These are phyloP conservation scores for Carcharodon carcharias DNA, from an alignment of 2,797 vertebrate species.

Conservation along the genomic window DNA sequence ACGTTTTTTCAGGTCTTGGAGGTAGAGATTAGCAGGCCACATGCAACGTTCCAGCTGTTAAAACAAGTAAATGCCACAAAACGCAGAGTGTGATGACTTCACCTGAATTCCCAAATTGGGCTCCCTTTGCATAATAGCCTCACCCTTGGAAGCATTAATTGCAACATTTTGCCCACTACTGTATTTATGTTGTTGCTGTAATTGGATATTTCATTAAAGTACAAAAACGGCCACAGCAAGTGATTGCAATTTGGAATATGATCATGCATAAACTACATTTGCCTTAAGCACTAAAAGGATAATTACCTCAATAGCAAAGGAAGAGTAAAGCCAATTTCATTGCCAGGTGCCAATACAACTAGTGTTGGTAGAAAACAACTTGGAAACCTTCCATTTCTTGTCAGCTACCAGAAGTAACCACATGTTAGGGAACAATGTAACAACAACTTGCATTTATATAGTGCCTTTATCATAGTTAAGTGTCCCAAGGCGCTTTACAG, in stretches of 20 bases:
- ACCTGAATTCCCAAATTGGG: background rate
- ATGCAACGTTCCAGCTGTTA: background rate
- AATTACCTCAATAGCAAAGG: too few relatives aligned
- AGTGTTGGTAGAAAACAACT: background rate
- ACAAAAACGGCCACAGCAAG: background rate
- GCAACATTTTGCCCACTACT: background rate
- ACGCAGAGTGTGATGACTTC: background rate
- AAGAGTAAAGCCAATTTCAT: background rate
- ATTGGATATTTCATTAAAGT: background rate
- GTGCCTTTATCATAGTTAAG: background rate
- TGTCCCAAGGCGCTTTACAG: background rate
- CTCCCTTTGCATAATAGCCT: background rate
- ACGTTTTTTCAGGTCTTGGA: background rate
- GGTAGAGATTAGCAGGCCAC: background rate
- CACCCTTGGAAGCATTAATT: background rate
- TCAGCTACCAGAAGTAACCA: background rate
- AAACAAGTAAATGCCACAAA: background rate
- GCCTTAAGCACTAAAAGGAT: background rate
- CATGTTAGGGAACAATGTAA: background rate
- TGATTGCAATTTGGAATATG: background rate
- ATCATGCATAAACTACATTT: background rate
- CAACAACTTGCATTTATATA: background rate
- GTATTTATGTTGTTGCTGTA: background rate
- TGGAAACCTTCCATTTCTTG: background rate
- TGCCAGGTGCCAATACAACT: background rate